These are phyloP conservation scores for Cervus canadensis DNA, from an alignment of 2,113 vertebrate genomes.

Conservation along the genomic window DNA sequence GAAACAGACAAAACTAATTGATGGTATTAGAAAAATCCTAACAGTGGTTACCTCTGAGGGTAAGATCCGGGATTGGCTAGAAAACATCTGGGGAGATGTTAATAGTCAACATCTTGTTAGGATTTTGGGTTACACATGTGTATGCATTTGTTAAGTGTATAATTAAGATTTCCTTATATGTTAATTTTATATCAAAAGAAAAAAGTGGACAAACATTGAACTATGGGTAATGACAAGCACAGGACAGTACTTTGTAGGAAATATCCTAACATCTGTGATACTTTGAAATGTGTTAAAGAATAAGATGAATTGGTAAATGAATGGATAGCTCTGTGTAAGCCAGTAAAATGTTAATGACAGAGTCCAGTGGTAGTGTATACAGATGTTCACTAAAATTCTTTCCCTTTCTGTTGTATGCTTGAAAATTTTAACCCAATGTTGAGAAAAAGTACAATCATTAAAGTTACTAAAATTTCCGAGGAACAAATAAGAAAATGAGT, in stretches of 20 bases:
- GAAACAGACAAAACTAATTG: neutral
- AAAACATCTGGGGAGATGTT: neutral
- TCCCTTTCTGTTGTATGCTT: neutral
- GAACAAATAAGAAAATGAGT: neutral
- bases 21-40: neutral
- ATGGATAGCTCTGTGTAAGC: too few relatives aligned
- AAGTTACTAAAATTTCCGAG: neutral
- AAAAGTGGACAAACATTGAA: neutral
- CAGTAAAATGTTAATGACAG: neutral
- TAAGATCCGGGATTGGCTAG: neutral
- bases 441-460: neutral
- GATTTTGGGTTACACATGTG: neutral
- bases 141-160: neutral
- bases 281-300: neutral
- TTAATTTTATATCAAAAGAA: neutral
- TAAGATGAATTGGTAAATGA: neutral
- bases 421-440: neutral
- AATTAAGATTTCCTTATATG: neutral
- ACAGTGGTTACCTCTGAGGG: neutral
- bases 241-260: neutral
- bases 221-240: neutral
- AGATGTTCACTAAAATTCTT: neutral
- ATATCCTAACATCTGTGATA: neutral
- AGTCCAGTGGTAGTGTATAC: fast-evolving
- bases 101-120: neutral